A percentile compares a stretch with the other conserved stretches of the same genome.
These are phyloP conservation scores for Drosophila meridiana DNA, from an alignment of 2,888 invertebrate genomes.

Conservation along the genomic window DNA sequence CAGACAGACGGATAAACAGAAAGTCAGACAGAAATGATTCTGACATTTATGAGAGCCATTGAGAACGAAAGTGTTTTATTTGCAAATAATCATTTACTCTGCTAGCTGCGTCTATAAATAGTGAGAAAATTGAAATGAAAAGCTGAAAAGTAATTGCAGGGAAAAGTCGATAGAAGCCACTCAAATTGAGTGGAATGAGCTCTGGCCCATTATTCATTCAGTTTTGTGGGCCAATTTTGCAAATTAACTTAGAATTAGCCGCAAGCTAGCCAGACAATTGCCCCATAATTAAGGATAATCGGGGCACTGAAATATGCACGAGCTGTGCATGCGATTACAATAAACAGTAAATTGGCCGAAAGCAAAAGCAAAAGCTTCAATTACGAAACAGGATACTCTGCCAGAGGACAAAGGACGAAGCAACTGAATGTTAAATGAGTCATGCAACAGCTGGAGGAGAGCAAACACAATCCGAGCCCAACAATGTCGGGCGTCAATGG, in stretches of 20 bases:
- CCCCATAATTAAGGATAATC: conserved; percentile 67
- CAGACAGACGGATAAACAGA: conserved; percentile 1
- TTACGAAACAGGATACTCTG: conserved; percentile 52
- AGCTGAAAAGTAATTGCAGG: conserved; percentile 2
- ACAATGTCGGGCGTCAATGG: conserved; percentile 25
- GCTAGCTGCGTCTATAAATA: conserved; percentile 42
- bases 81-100: conserved; percentile 20
- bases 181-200: background rate
- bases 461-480: conserved; percentile 34
- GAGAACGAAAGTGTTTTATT: conserved; percentile 28
- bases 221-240: conserved; percentile 8
- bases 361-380: conserved; percentile 15
- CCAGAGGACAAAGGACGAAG: conserved; percentile 15
- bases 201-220: conserved; percentile 8
- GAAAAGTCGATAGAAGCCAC: background rate
- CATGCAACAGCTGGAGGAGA: conserved; percentile 47
- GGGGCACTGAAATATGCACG: conserved; percentile 67
- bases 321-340: conserved; percentile 52
- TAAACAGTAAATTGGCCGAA: conserved; percentile 63
- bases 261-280: conserved; percentile 17
- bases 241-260: conserved; percentile 19
- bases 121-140: conserved; percentile 8
- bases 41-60: conserved; percentile 25
- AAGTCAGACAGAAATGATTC: conserved; percentile 15
- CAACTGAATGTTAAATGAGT: conserved; percentile 57